Percentiles rank a stretch among this genome's conserved stretches.
Conservation (phyloP, 2,888 invertebrate species). For the Melangyna quadrimaculata region DNA sequence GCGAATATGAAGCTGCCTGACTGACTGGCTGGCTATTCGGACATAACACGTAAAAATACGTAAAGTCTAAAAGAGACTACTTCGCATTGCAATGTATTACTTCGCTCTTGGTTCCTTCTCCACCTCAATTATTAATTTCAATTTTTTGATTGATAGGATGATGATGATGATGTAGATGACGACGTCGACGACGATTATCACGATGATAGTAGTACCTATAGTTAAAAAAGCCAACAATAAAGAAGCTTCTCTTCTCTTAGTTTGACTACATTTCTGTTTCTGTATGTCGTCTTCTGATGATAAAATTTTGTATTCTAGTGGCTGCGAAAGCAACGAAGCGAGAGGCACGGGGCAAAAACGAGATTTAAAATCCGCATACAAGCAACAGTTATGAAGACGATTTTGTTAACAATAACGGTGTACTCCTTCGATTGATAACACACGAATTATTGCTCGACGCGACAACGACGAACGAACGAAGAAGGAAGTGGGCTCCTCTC, state of each 20-base stretch:
- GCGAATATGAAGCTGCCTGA: conserved; percentile 32
- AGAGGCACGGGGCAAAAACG: not conserved
- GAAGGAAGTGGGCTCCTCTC: conserved; percentile 64
- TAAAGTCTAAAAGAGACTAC: conserved; percentile 67
- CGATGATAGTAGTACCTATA: conserved; percentile 50
- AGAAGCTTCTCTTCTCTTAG: conserved; percentile 66
- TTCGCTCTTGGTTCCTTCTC: conserved; percentile 45
- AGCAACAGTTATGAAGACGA: conserved; percentile 31
- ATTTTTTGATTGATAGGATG: conserved; percentile 71
- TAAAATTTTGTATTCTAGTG: conserved; percentile 26
- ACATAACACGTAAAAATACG: conserved; percentile 45
- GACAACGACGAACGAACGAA: conserved; percentile 44
- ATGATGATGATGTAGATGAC: conserved; percentile 60
- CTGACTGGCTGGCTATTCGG: conserved; percentile 46
- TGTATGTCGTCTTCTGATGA: conserved; percentile 60
- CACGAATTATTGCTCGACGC: conserved; percentile 61
- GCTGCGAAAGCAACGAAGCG: conserved; percentile 11
- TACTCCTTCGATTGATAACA: conserved; percentile 66
- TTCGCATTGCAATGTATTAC: conserved; percentile 57
- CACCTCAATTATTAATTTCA: conserved; percentile 70
- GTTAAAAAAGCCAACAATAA: conserved; percentile 61
- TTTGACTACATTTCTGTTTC: conserved; percentile 48
- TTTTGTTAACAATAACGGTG: conserved; percentile 58
- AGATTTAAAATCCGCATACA: conserved; percentile 17
- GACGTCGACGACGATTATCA: conserved; percentile 49